Evolutionary conservation across 2,797 vertebrate species (phyloP).

Genomic region (Thunnus albacares): DNA sequence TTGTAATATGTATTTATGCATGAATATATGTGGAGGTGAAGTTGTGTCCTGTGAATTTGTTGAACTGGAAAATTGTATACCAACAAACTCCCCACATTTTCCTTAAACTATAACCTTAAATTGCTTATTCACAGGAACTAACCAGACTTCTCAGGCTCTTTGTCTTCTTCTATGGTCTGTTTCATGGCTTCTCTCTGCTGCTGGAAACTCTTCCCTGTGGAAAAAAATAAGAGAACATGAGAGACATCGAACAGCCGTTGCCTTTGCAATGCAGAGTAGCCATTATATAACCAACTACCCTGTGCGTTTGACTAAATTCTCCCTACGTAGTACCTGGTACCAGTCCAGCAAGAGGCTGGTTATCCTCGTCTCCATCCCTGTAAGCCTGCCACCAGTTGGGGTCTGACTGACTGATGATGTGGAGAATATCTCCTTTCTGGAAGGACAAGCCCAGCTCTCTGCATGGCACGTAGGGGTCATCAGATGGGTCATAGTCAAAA

Average conservation of each 20-base stretch:
- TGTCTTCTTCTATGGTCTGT: conserved; percentile 95
- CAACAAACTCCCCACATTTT: not conserved
- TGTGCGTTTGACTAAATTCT: not conserved
- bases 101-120: not conserved
- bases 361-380: conserved; percentile 97
- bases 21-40: too few species aligned
- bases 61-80: too few species aligned
- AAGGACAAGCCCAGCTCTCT: conserved; percentile 96
- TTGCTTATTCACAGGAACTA: conserved; percentile 28
- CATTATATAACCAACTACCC: not conserved
- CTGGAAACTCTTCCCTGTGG: conserved; percentile 95
- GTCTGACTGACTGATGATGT: conserved; percentile 98
- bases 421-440: conserved; percentile 98
- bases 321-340: conserved; percentile 89
- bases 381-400: conserved; percentile 99
- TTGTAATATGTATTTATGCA: too few species aligned
- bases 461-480: conserved; percentile 97
- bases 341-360: conserved; percentile 96
- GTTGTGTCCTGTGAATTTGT: too few species aligned
- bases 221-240: not conserved
- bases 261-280: not conserved
- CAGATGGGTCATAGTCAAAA: conserved; percentile 98
- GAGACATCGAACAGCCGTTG: not conserved
- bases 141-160: conserved; percentile 92
- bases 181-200: conserved; percentile 99